Evolutionary conservation across 2,113 vertebrate species (phyloP), one percentile per base, ranked within the genome.

Genomic region (Zeus faber): DNA sequence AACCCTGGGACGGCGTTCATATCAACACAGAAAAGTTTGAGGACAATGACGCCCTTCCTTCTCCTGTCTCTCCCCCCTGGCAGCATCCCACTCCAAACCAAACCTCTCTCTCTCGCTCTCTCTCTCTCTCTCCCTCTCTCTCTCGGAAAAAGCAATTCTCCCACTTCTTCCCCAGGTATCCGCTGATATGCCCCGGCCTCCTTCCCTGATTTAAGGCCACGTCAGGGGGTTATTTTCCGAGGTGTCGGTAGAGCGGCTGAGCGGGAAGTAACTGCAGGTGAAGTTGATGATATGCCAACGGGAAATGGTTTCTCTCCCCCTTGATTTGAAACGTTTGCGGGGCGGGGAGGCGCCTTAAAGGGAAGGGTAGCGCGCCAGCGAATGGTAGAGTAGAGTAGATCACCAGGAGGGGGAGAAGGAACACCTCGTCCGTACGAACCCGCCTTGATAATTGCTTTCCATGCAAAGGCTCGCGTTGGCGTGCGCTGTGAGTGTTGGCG

Each of bases 381-480:
- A 2, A 29, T 4, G 2, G 69, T 6, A n/a, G 39, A 1, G 13
- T 6, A n/a, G n/a, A n/a, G n/a, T n/a, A n/a, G n/a, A n/a, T n/a
- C n/a, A n/a, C n/a, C n/a, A n/a, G 39, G 39, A 40, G 13, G 74
- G 72, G 72, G 80, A 58, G 48, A 83, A 85, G 75, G 73, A 80
- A 82, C 66, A 85, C 91, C 86, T n/a, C n/a, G n/a, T 14, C 46
- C 89, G 85, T 86, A n/a, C 79, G 82, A 92, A 88, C 71, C 86
- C 87, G 78, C 61, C 83, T 89, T 91, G 90, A 91, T 92, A 92
- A 94, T 89, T 93, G 87, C 80, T 89, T 93, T 86, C 80, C 82
- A 91, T 87, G 81, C 78, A 87, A 78, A 90, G 89, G 79, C 81
- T 78, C 81, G 83, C 55, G 84, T 91, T 90, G 90, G 86, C 91